Conservation (phyloP, 37 sponge, comb jelly and placozoan species). For the Tethya wilhelma region DNA sequence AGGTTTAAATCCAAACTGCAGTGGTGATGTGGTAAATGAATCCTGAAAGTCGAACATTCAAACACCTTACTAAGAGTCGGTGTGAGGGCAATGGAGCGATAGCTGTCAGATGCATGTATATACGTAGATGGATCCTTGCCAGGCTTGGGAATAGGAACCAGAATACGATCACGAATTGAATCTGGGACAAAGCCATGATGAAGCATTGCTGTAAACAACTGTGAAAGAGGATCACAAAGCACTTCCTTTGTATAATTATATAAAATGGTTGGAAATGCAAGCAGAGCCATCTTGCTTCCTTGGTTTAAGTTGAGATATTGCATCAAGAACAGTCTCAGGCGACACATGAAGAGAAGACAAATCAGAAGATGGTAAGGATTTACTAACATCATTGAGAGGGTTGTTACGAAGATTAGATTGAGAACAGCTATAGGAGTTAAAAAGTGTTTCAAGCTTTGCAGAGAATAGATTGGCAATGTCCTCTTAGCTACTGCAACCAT, state of each 20-base stretch:
- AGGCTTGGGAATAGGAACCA: constrained; percentile 16
- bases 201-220: constrained; percentile 20
- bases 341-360: not conserved
- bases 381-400: not conserved
- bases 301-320: no score
- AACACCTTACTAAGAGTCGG: constrained; percentile 6
- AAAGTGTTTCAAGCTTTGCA: not conserved
- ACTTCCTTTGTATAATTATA: not conserved
- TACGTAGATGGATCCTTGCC: not conserved
- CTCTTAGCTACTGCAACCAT: not conserved
- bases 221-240: not conserved
- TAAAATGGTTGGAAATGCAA: no score
- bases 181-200: not conserved
- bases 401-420: not conserved
- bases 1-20: constrained; percentile 16
- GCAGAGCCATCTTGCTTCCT: no score
- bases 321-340: not conserved
- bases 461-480: not conserved
- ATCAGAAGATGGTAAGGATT: not conserved
- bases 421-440: not conserved
- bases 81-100: constrained; percentile 8
- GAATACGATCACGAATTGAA: not conserved
- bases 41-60: not conserved
- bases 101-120: no score
- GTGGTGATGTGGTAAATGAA: not conserved